Conservation (phyloP, 2,797 vertebrate species). For the Molossus molossus region DNA sequence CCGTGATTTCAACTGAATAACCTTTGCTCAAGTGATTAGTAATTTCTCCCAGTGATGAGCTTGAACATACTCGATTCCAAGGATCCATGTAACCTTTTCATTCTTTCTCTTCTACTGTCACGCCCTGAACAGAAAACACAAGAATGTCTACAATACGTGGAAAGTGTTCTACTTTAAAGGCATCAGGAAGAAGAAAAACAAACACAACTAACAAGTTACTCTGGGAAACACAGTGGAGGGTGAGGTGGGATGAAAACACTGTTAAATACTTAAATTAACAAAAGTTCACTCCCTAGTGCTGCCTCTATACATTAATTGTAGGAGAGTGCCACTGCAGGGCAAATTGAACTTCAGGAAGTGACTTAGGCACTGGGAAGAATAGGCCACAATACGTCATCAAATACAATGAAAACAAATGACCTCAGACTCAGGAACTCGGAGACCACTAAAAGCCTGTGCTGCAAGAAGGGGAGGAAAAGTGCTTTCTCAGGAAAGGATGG, state of each 20-base stretch:
- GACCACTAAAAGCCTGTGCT: background rate
- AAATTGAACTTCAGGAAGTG: conserved; percentile 58
- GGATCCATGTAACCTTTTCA: background rate
- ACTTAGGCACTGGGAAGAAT: conserved; percentile 40
- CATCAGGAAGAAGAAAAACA: background rate
- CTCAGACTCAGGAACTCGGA: conserved; percentile 42
- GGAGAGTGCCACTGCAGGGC: background rate
- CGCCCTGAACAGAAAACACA: background rate
- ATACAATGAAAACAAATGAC: conserved; percentile 63
- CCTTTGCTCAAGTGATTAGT: conserved; percentile 70
- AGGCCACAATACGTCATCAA: conserved; percentile 45
- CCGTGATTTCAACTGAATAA: conserved; percentile 59
- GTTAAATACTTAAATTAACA: background rate
- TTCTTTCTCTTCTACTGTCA: background rate
- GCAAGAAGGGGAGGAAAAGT: conserved; percentile 17
- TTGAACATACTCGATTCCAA: conserved; percentile 20
- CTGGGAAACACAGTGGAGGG: background rate
- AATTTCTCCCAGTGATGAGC: conserved; percentile 54
- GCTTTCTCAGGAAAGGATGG: background rate
- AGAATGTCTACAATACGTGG: background rate
- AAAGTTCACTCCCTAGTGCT: background rate
- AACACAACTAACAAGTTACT: background rate
- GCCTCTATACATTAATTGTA: background rate
- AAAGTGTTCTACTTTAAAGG: background rate
- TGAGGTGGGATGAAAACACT: background rate